A percentile compares a stretch with the other conserved stretches of the same genome.
Conservation (phyloP, 1,140 invertebrate genomes). For the Fragariocoptes setiger region DNA sequence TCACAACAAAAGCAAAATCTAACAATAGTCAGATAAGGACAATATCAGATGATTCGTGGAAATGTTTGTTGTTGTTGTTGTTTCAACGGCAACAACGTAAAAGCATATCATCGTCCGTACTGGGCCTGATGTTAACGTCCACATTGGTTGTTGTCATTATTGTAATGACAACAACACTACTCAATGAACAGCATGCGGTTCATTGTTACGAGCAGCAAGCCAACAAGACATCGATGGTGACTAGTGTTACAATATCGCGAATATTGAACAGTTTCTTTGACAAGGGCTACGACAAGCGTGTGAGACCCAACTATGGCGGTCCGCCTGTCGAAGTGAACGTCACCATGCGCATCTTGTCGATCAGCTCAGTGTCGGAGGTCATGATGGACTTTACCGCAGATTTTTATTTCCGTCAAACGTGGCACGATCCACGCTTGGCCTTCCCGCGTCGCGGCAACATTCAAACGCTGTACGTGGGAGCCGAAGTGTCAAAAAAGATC, state of each 20-base stretch:
- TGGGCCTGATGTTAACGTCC: too few relatives aligned
- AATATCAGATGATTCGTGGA: too few relatives aligned
- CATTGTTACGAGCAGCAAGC: too few relatives aligned
- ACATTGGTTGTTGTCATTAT: too few relatives aligned
- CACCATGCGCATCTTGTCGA: conserved; percentile 90
- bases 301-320: conserved; percentile 89
- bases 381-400: conserved; percentile 95
- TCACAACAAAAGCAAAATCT: too few relatives aligned
- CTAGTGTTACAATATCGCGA: conserved; percentile 31
- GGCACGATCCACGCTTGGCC: conserved; percentile 43
- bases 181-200: too few relatives aligned
- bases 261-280: conserved; percentile 59
- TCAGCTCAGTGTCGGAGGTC: conserved; percentile 90
- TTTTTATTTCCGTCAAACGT: conserved; percentile 94
- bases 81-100: too few relatives aligned
- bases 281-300: conserved; percentile 81
- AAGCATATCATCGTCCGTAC: too few relatives aligned
- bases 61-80: too few relatives aligned
- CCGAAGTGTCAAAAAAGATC: conserved; percentile 11
- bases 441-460: conserved; percentile 7
- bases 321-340: conserved; percentile 76
- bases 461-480: conserved; percentile 10
- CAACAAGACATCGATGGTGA: too few relatives aligned
- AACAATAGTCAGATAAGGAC: too few relatives aligned
- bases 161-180: too few relatives aligned